These are phyloP conservation scores for Watsonalla cultraria DNA, from an alignment of 2,888 invertebrate species.

Conservation along the genomic window DNA sequence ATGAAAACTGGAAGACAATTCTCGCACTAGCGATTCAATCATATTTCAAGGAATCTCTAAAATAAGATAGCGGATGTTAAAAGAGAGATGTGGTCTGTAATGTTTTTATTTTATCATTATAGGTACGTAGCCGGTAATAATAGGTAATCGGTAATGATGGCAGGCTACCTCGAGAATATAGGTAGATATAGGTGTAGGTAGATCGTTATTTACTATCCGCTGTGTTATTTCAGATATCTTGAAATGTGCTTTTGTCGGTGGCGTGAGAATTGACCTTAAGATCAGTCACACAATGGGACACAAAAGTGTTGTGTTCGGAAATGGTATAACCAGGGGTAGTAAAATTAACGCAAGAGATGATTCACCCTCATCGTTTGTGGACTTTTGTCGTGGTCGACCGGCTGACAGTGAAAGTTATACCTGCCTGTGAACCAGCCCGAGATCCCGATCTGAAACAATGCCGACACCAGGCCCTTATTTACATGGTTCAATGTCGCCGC, in stretches of 20 bases:
- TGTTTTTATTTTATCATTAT: no score
- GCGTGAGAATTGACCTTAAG: not conserved
- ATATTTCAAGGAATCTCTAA: no score
- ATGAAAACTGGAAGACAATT: not conserved
- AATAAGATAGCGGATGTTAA: no score
- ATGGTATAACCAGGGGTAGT: conserved; percentile 20
- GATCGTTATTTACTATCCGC: no score
- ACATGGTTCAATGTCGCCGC: conserved; percentile 17
- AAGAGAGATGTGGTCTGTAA: no score
- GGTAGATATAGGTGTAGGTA: no score
- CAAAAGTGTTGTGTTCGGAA: not conserved
- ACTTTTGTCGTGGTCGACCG: conserved; percentile 96
- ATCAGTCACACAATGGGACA: not conserved
- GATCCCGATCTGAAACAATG: conserved; percentile 89
- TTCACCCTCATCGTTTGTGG: conserved; percentile 95
- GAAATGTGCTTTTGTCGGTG: not conserved
- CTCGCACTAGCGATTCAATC: no score
- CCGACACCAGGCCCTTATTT: conserved; percentile 65
- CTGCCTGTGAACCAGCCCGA: conserved; percentile 97
- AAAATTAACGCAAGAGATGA: conserved; percentile 49
- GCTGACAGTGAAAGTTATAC: conserved; percentile 97
- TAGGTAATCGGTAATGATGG: no score
- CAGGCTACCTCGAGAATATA: no score
- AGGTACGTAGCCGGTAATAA: no score
- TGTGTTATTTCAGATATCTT: not conserved